Evolutionary conservation across 2,797 vertebrate genomes (phyloP).

Genomic region (Salarias fasciatus): DNA sequence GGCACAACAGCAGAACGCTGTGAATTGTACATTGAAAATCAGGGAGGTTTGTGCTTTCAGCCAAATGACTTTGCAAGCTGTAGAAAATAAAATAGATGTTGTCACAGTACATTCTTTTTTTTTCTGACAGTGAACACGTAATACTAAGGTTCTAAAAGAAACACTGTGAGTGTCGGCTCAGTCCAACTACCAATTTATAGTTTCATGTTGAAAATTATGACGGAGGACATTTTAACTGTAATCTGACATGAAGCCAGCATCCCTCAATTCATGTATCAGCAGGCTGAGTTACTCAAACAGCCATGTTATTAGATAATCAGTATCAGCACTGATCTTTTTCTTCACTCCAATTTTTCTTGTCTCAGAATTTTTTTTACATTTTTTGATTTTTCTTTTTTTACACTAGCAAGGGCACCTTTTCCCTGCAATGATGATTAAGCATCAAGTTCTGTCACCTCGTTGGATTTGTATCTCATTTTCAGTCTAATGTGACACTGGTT

Average conservation of each 20-base stretch:
- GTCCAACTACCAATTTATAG: not conserved
- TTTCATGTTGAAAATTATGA: not conserved
- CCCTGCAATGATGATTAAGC: not conserved
- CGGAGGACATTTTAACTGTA: not conserved
- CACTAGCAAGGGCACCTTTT: not conserved
- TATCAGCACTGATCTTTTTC: constrained; percentile 3
- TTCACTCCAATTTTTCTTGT: not conserved
- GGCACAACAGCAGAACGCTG: too few relatives aligned
- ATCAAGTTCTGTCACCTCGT: not conserved
- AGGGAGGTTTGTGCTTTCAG: too few relatives aligned
- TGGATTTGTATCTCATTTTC: not conserved
- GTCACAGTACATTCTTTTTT: too few relatives aligned
- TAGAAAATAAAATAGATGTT: too few relatives aligned
- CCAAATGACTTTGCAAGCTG: too few relatives aligned
- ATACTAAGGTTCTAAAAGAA: not conserved
- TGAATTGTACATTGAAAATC: too few relatives aligned
- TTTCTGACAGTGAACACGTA: not conserved
- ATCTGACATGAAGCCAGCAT: constrained; percentile 1
- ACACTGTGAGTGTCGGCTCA: not conserved
- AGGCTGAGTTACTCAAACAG: not conserved
- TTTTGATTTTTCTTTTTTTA: not conserved
- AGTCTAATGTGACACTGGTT: not conserved
- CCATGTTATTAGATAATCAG: constrained; percentile 5
- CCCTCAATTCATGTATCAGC: not conserved
- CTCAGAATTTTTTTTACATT: not conserved